phyloP scores from a whole-genome alignment of 1,140 invertebrate species.

The Musca vetustissima region DNA sequence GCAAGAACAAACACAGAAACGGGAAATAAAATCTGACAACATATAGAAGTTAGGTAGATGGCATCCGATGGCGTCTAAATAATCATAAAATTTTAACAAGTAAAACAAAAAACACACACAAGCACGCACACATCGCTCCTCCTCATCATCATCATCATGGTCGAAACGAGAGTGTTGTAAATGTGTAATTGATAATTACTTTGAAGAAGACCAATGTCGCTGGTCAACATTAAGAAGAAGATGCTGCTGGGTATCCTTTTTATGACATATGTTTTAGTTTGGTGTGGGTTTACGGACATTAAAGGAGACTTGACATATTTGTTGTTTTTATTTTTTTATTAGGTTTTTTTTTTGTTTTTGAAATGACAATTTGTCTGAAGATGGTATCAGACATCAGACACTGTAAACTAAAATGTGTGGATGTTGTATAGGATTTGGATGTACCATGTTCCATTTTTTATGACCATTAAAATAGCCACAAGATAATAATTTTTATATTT shows the following conservation, averaged over 20 bases:
- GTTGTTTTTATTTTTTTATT: neutral
- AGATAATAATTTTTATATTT: too few relatives aligned
- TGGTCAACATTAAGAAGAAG: neutral
- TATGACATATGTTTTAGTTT: neutral
- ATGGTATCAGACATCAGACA: too few relatives aligned
- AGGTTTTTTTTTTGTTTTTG: neutral
- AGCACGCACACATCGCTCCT: too few relatives aligned
- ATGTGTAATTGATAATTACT: neutral
- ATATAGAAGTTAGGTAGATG: slow-evolving; percentile 11
- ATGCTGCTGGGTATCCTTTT: slow-evolving; percentile 12
- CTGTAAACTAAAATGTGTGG: too few relatives aligned
- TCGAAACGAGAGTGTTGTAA: neutral
- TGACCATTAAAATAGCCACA: too few relatives aligned
- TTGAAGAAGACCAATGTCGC: neutral
- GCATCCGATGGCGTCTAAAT: slow-evolving; percentile 17
- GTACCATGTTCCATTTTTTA: too few relatives aligned
- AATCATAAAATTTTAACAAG: slow-evolving; percentile 9
- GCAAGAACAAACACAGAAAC: neutral
- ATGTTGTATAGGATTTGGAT: too few relatives aligned
- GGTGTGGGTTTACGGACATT: too few relatives aligned
- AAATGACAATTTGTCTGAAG: too few relatives aligned
- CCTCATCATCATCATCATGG: too few relatives aligned
- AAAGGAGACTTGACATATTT: slow-evolving; percentile 5
- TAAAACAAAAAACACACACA: neutral
- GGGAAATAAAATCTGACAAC: neutral